phyloP scores from a whole-genome alignment of 2,113 vertebrate genomes.

The Gallinago jamesoni region DNA sequence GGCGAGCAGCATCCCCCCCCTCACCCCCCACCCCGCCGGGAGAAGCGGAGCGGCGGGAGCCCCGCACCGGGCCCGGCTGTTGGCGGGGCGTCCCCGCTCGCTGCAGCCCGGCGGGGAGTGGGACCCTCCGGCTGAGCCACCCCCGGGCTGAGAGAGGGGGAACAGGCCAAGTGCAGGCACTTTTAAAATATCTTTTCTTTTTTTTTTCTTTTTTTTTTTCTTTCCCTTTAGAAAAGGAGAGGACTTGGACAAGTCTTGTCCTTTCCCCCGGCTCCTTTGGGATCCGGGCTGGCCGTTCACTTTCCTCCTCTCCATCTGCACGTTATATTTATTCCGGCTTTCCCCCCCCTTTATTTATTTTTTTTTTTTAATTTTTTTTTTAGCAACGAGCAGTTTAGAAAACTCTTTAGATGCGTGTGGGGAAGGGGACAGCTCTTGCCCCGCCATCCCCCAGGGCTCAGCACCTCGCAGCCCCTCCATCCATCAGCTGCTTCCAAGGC shows the following conservation, averaged over 20 bases:
- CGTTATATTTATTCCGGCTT: not conserved
- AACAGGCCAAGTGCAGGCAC: not conserved
- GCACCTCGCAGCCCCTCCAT: not conserved
- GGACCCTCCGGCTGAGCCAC: not conserved
- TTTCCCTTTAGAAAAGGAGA: not conserved
- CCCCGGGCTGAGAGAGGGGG: not conserved
- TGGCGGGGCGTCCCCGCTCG: not conserved
- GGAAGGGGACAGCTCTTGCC: not conserved
- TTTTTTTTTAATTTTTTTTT: not conserved
- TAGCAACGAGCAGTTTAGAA: not conserved
- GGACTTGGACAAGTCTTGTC: not conserved
- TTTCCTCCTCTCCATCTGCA: not conserved
- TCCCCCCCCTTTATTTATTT: too few species aligned
- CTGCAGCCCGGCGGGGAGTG: not conserved
- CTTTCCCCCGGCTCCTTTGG: not conserved
- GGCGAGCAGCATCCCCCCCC: not conserved
- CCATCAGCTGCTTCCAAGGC: not conserved
- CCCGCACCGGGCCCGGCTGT: not conserved
- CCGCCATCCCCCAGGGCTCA: not conserved
- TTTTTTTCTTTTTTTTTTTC: too few species aligned
- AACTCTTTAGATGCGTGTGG: not conserved
- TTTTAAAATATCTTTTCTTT: not conserved
- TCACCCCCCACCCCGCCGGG: not conserved
- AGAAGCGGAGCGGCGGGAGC: not conserved
- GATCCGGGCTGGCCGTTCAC: not conserved